Evolutionary conservation across 2,888 invertebrate genomes (phyloP), one percentile per base, ranked within the genome.

Genomic region (Scrobipalpa atriplicella): DNA sequence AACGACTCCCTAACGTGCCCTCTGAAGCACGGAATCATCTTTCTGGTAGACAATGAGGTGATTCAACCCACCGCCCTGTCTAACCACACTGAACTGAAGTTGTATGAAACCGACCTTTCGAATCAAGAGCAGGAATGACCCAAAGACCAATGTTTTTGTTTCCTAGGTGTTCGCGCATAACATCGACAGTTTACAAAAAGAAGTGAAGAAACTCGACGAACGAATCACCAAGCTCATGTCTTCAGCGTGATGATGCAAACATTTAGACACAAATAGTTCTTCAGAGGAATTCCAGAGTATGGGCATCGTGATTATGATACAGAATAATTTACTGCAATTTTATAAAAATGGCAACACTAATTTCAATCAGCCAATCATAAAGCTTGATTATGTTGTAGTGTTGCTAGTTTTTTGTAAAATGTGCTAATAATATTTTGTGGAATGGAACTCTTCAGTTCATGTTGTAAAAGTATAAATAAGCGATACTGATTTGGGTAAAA

Each of bases 111-210:
- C 8, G 6, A 38, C 3, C 8, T 38, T 7, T 8, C 38, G 7
- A 47, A 8, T 13, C 13, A 47, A 8, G 11, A 47, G 6, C 16
- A 51, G 16, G n/a, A 51, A 51, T 56, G 13, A 56, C 7, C 13
- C 18, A 56, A 56, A 21, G 6, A 9, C n/a, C 9, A 39, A 38
- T 39, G 1, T 61, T 0, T 16, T 41, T 61, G 21, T 9, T 62
- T 63, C 52, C 5, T 38, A 63, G 63, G 96, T 96, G 67, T 96
- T 98, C 80, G 95, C 95, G 0, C 94, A 95, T 73, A 97, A 97
- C 82, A 92, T 97, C 58, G 96, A 96, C 79, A 95, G 95, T 68
- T 95, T 98, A 19, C 95, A 96, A 74, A 95, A 94, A 72, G 96
- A 97, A 76, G 94, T 97, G 68, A 92, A 94, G 72, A 95, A 95